These are phyloP conservation scores for Trichonephila inaurata DNA, from an alignment of 1,140 invertebrate genomes.

Conservation along the genomic window DNA sequence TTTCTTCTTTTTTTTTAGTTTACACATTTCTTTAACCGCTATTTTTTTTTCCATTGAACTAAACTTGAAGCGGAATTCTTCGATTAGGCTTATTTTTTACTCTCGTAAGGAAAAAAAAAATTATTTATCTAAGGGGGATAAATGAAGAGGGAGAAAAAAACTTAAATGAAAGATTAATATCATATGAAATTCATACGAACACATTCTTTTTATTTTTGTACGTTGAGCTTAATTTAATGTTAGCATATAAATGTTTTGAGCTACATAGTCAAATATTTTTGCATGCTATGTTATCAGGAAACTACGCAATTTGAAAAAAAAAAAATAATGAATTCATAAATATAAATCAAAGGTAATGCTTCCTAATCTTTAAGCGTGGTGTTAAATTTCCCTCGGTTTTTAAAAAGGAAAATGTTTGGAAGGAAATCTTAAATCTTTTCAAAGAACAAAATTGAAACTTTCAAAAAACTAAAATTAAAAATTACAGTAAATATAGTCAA, in stretches of 20 bases:
- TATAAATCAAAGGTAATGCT: too few relatives aligned
- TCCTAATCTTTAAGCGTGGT: too few relatives aligned
- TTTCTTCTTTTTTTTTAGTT: background rate
- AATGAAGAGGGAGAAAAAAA: background rate
- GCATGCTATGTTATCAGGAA: background rate
- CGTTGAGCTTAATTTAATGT: background rate
- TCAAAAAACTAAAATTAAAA: too few relatives aligned
- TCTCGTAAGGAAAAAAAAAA: background rate
- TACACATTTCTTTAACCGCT: background rate
- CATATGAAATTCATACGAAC: background rate
- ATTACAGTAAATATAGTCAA: too few relatives aligned
- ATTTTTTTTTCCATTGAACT: background rate
- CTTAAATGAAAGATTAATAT: background rate
- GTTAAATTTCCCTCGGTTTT: too few relatives aligned
- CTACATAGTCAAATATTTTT: background rate
- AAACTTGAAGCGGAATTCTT: background rate
- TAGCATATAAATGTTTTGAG: background rate
- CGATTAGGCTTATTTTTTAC: background rate
- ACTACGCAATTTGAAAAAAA: background rate
- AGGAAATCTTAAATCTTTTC: too few relatives aligned
- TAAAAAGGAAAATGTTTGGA: too few relatives aligned
- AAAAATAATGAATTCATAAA: too few relatives aligned
- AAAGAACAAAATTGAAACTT: too few relatives aligned
- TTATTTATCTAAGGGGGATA: background rate
- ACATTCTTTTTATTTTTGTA: background rate